Percentiles rank a stretch among this genome's conserved stretches.
Evolutionary conservation across 2,113 vertebrate genomes (phyloP).

Genomic region (Castor canadensis): DNA sequence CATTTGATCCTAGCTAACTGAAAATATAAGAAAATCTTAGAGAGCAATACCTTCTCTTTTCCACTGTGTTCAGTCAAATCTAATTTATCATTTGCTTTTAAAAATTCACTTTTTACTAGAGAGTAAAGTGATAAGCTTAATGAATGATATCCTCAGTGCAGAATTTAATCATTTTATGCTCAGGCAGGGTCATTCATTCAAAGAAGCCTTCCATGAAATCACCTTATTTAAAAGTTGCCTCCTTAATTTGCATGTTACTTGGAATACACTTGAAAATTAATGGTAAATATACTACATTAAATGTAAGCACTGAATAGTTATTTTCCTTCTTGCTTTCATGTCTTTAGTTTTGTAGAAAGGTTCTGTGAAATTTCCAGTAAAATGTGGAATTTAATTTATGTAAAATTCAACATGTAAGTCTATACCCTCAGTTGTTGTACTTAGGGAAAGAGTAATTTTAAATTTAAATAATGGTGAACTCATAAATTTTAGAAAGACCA

Average conservation of each 20-base stretch:
- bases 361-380: not conserved
- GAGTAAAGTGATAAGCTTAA: not conserved
- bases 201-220: not conserved
- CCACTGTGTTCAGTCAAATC: not conserved
- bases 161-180: not conserved
- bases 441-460: not conserved
- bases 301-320: not conserved
- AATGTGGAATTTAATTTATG: slow-evolving; percentile 28
- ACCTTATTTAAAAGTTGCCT: not conserved
- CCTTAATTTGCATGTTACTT: not conserved
- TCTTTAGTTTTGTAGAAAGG: not conserved
- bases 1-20: not conserved
- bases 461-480: not conserved
- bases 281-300: not conserved
- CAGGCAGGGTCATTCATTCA: not conserved
- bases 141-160: not conserved
- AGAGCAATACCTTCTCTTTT: not conserved
- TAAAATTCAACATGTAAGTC: slow-evolving; percentile 3
- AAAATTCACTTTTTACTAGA: not conserved
- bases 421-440: not conserved
- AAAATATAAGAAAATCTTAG: not conserved
- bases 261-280: not conserved
- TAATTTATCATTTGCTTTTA: slow-evolving; percentile 8
- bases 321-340: not conserved
- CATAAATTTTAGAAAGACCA: not conserved